Evolutionary conservation across 2,888 invertebrate genomes (phyloP).

Genomic region (Elysia crispata): DNA sequence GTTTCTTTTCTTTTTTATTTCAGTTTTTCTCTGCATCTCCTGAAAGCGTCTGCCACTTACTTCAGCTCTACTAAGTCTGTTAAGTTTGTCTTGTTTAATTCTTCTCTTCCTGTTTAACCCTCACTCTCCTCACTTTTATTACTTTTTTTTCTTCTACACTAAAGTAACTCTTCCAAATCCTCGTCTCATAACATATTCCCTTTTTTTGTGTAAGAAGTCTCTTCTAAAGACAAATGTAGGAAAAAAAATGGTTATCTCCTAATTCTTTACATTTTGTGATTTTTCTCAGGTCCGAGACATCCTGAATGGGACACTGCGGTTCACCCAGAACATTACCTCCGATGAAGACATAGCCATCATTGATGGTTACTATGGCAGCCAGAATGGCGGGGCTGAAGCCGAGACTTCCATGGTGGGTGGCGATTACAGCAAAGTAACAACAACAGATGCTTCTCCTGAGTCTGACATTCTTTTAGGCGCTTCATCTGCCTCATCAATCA

Average conservation of each 20-base stretch:
- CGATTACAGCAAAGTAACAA: slow-evolving; percentile 13
- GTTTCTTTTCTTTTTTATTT: no score
- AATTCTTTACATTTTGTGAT: neutral
- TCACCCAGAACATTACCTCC: slow-evolving; percentile 67
- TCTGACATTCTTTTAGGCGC: slow-evolving; percentile 47
- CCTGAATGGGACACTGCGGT: slow-evolving; percentile 73
- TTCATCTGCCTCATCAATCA: slow-evolving; percentile 5
- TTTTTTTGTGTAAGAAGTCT: no score
- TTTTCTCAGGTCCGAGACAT: slow-evolving; percentile 73
- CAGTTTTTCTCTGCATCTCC: no score
- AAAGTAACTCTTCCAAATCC: no score
- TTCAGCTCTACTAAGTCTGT: no score
- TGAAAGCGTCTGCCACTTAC: no score
- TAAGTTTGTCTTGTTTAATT: no score
- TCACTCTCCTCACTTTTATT: no score
- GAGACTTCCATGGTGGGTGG: slow-evolving; percentile 35
- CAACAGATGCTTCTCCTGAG: slow-evolving; percentile 46
- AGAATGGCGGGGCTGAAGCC: slow-evolving; percentile 56
- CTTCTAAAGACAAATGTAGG: no score
- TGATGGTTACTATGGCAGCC: slow-evolving; percentile 67
- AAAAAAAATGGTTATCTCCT: neutral
- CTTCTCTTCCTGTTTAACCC: no score
- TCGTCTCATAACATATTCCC: no score
- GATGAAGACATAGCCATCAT: slow-evolving; percentile 65
- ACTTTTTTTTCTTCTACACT: no score